These are phyloP conservation scores for Coremacera marginata DNA, from an alignment of 2,888 invertebrate genomes.

Conservation along the genomic window DNA sequence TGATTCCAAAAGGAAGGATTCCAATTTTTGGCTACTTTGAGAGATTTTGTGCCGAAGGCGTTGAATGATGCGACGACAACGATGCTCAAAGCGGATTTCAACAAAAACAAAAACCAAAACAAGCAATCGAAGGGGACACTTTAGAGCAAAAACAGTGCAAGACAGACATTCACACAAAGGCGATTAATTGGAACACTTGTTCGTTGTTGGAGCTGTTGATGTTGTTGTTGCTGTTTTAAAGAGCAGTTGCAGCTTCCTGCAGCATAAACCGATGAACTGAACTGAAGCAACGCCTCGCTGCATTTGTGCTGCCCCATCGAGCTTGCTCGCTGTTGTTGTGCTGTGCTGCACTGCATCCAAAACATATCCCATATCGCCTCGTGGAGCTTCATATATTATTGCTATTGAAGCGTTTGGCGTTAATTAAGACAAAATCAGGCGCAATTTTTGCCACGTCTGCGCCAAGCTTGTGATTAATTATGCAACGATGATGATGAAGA, in stretches of 20 bases:
- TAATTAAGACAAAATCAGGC: slow-evolving; percentile 68
- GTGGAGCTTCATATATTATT: slow-evolving; percentile 63
- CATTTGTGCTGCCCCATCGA: slow-evolving; percentile 26
- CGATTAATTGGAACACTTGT: slow-evolving; percentile 42
- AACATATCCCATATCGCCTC: slow-evolving; percentile 13
- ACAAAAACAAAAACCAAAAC: slow-evolving; percentile 38
- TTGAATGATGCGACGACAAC: slow-evolving; percentile 51
- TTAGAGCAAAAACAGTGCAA: not conserved
- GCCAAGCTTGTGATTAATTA: slow-evolving; percentile 35
- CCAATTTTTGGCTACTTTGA: not conserved
- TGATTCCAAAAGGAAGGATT: not conserved
- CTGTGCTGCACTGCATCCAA: not conserved
- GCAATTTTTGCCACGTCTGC: slow-evolving; percentile 64
- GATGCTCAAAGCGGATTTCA: slow-evolving; percentile 39
- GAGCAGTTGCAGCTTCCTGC: too few relatives aligned
- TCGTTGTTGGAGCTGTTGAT: not conserved
- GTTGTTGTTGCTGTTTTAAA: slow-evolving; percentile 20
- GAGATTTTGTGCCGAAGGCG: slow-evolving; percentile 42
- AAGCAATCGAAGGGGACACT: not conserved
- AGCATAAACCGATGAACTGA: not conserved
- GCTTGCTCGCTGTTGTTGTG: not conserved
- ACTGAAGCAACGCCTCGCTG: slow-evolving; percentile 28
- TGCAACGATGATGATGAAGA: slow-evolving; percentile 5
- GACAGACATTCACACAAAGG: slow-evolving; percentile 38
- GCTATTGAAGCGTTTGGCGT: slow-evolving; percentile 68